Percentiles rank a stretch among this genome's conserved stretches.
phyloP scores from a whole-genome alignment of 1,140 invertebrate species.

The Liolophura sinensis region DNA sequence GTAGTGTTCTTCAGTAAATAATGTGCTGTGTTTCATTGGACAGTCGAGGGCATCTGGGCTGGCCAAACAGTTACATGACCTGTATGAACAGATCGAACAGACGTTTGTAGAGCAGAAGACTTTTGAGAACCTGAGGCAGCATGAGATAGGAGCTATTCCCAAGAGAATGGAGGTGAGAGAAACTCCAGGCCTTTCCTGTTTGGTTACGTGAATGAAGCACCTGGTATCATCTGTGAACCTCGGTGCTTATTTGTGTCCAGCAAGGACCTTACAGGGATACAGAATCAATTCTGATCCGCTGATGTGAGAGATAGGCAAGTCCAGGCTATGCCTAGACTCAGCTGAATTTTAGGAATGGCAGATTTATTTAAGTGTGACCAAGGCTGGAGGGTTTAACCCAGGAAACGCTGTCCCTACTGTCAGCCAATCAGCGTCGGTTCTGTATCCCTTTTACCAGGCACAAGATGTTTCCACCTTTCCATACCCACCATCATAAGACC shows the following conservation, averaged over 20 bases:
- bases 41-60: conserved; percentile 79
- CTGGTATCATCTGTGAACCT: conserved; percentile 6
- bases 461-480: too few relatives aligned
- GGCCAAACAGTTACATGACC: conserved; percentile 87
- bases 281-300: too few relatives aligned
- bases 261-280: neutral
- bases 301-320: too few relatives aligned
- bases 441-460: too few relatives aligned
- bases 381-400: too few relatives aligned
- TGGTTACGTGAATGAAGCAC: neutral
- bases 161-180: conserved; percentile 80
- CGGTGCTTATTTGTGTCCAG: neutral
- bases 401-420: too few relatives aligned
- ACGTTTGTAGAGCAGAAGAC: conserved; percentile 87
- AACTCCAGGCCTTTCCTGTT: too few relatives aligned
- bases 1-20: neutral
- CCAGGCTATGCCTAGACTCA: too few relatives aligned
- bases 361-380: too few relatives aligned
- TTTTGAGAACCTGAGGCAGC: conserved; percentile 86
- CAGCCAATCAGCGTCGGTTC: too few relatives aligned
- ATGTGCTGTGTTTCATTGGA: neutral
- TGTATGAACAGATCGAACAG: conserved; percentile 89
- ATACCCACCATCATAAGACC: too few relatives aligned
- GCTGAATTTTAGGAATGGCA: too few relatives aligned
- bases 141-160: conserved; percentile 89